phyloP scores from a whole-genome alignment of 64 coral and sea anemone genomes.

The Porites australiensis region DNA sequence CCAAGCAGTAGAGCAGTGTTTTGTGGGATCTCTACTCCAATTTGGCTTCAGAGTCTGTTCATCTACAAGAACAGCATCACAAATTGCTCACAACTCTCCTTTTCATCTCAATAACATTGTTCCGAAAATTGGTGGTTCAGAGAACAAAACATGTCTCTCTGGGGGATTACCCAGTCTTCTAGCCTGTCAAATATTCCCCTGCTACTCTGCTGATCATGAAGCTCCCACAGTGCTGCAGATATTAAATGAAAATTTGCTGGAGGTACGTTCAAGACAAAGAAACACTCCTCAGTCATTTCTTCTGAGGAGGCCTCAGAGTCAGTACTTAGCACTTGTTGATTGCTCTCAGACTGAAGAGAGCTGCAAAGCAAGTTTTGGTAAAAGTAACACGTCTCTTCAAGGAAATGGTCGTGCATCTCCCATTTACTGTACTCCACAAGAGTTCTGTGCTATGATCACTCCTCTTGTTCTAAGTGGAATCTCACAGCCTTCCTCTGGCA shows the following conservation, averaged over 20 bases:
- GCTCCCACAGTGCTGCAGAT: slow-evolving; percentile 47
- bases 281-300: neutral
- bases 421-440: slow-evolving; percentile 6
- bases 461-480: neutral
- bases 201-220: neutral
- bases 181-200: slow-evolving; percentile 42
- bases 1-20: slow-evolving; percentile 72
- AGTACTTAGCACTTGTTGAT: neutral
- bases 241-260: slow-evolving; percentile 34
- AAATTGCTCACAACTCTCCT: slow-evolving; percentile 30
- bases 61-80: neutral
- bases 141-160: neutral
- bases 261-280: neutral
- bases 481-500: neutral
- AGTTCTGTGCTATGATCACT: neutral
- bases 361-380: neutral
- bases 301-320: neutral
- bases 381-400: neutral
- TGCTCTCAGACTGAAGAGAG: neutral
- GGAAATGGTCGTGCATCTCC: neutral
- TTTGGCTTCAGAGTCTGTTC: slow-evolving; percentile 47
- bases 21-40: slow-evolving; percentile 52
- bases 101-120: slow-evolving; percentile 47
- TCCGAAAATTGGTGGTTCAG: neutral
- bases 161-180: slow-evolving; percentile 22